Base-by-base conservation (phyloP, 2,888 invertebrate genomes). In the Tiliacea aurago region DNA sequence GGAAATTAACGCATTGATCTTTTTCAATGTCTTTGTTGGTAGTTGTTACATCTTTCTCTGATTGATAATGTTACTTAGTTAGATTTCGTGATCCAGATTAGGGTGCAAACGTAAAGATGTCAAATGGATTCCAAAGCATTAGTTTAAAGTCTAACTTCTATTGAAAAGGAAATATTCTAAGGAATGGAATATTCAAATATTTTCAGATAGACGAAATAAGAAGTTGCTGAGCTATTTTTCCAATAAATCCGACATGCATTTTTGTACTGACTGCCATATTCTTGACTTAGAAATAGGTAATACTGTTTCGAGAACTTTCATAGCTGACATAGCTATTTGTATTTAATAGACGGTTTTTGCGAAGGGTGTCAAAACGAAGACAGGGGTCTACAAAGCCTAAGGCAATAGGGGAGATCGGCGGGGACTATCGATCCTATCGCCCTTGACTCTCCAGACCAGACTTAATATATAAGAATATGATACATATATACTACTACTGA, bases 391-490 rank as follows among this genome's bases (percentile, higher is more conserved):
- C 33, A 49, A 45, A 56, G 83, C 78, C 62, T 78, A 11, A 55
- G 78, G 77, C 77, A 33, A 18, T 62, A 69, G 61, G 83, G 70
- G 83, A 76, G 61, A 67, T 56, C 55, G 77, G 33, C 61, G 55
- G 51, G 20, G 23, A 58, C 33, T 82, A 78, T 78, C 56, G 78
- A 78, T 83, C 37, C 49, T 33, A 0, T 63, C 62, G 78, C 70
- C 77, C 70, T 83, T 78, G 82, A 83, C 78, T 77, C 47, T 75
- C 33, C 81, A 76, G 76, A 55, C 49, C 43, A 76, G 76, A 76
- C 45, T 61, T 20, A n/a, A 56, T 33, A 62, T 0, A 61, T 28
- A 41, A 73, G 23, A 43, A 49, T 23, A 49, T 49, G 33, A 53
- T 80, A 47, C 47, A 59, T n/a, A 33, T 69, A 47, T 56, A 73